Conservation (phyloP, 1,140 invertebrate species). For the Scaptomyza graminum region DNA sequence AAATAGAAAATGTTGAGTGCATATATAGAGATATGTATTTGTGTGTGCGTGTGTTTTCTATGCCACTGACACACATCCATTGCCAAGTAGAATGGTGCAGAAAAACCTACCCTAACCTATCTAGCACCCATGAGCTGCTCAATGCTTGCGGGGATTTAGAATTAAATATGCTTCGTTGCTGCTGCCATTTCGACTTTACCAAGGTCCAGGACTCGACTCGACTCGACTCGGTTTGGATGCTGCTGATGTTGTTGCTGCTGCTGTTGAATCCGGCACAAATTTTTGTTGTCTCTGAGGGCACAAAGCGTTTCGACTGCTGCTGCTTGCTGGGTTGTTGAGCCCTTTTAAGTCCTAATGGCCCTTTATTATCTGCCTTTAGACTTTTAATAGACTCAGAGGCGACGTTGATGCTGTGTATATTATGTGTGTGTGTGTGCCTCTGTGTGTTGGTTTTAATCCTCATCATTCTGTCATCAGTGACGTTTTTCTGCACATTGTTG, state of each 20-base stretch:
- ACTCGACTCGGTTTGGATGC: slow-evolving; percentile 27
- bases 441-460: slow-evolving; percentile 75
- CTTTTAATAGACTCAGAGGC: slow-evolving; percentile 83
- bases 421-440: slow-evolving; percentile 30
- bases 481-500: slow-evolving; percentile 82
- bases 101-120: slow-evolving; percentile 77
- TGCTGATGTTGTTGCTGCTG: slow-evolving; percentile 18
- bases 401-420: slow-evolving; percentile 42
- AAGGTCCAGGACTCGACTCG: slow-evolving; percentile 53
- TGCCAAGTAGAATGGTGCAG: slow-evolving; percentile 37
- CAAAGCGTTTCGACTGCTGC: slow-evolving; percentile 45
- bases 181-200: slow-evolving; percentile 80
- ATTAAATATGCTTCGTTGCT: slow-evolving; percentile 83
- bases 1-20: slow-evolving; percentile 55
- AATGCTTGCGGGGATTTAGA: slow-evolving; percentile 74
- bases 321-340: slow-evolving; percentile 70
- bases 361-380: slow-evolving; percentile 84
- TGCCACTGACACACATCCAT: slow-evolving; percentile 70
- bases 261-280: slow-evolving; percentile 61
- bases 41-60: slow-evolving; percentile 17
- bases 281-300: slow-evolving; percentile 45
- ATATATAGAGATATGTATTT: slow-evolving; percentile 30
- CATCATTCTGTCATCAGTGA: slow-evolving; percentile 83
- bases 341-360: slow-evolving; percentile 83
- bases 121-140: slow-evolving; percentile 39